A percentile compares a stretch with the other conserved stretches of the same genome.
Conservation (phyloP, 2,888 invertebrate species). For the Didymodactylos carnosus region DNA sequence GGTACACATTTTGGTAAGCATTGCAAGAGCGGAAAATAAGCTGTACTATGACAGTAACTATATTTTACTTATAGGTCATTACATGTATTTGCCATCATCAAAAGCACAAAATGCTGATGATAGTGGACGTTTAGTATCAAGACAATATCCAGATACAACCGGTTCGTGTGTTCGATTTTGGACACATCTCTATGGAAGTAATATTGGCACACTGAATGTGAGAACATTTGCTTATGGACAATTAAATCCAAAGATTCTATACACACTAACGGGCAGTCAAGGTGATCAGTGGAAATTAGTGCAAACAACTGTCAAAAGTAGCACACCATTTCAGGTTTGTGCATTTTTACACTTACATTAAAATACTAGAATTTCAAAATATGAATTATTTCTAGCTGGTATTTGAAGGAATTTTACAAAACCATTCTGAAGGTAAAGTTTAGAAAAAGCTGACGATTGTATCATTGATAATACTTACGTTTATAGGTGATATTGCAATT, state of each 20-base stretch:
- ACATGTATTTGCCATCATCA: not conserved
- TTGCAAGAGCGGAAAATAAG: no score
- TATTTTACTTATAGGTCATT: not conserved
- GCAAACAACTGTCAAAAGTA: not conserved
- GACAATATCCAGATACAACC: conserved; percentile 16
- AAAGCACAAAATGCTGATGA: no score
- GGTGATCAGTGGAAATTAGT: not conserved
- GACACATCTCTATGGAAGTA: conserved; percentile 11
- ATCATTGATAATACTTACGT: not conserved
- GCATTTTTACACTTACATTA: no score
- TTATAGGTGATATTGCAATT: conserved; percentile 21
- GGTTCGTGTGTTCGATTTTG: conserved; percentile 11
- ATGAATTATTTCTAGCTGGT: no score
- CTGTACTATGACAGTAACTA: no score
- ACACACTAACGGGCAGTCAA: not conserved
- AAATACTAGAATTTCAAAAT: no score
- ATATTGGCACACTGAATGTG: conserved; percentile 4
- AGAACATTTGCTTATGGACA: not conserved
- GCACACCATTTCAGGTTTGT: not conserved
- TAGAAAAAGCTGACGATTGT: no score
- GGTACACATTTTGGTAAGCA: not conserved
- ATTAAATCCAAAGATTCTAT: not conserved
- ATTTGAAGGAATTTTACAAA: not conserved
- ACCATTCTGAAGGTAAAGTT: no score
- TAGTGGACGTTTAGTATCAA: conserved; percentile 20